phyloP scores from a whole-genome alignment of 92 coral and sea anemone species.

The Palythoa heliodiscus region DNA sequence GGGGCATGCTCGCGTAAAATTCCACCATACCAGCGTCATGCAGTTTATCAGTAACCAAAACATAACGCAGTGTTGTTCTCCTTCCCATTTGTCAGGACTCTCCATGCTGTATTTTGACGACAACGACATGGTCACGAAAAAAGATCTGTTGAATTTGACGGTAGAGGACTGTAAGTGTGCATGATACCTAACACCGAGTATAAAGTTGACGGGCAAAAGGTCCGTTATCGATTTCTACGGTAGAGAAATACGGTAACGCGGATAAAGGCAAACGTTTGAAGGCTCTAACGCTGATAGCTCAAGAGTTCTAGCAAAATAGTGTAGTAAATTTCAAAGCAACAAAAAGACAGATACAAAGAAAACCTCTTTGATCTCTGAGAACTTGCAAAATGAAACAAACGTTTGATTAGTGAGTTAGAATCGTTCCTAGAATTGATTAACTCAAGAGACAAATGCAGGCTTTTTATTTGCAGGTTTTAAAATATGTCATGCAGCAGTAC shows the following conservation, averaged over 20 bases:
- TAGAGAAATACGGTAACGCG: background rate
- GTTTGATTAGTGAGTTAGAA: constrained; percentile 8
- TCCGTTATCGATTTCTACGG: background rate
- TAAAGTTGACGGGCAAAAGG: background rate
- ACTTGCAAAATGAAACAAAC: background rate
- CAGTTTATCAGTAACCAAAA: constrained; percentile 41
- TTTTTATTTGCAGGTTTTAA: constrained; percentile 8
- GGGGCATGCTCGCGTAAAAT: constrained; percentile 34
- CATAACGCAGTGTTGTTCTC: constrained; percentile 69
- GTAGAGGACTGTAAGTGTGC: constrained; percentile 70
- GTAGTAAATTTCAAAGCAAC: background rate
- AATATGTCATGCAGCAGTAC: constrained; percentile 3
- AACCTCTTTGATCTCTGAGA: background rate
- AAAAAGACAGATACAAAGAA: constrained; percentile 9
- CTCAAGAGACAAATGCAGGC: background rate
- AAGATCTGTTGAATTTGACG: constrained; percentile 54
- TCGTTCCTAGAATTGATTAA: constrained; percentile 9
- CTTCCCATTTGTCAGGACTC: constrained; percentile 53
- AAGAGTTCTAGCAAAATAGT: background rate
- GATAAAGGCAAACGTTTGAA: background rate
- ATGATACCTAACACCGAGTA: background rate
- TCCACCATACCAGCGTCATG: constrained; percentile 51
- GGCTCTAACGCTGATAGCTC: background rate
- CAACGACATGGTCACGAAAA: constrained; percentile 44
- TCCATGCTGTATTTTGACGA: constrained; percentile 67